phyloP scores from a whole-genome alignment of 2,888 invertebrate genomes.

The Drosophila nr. fundita region DNA sequence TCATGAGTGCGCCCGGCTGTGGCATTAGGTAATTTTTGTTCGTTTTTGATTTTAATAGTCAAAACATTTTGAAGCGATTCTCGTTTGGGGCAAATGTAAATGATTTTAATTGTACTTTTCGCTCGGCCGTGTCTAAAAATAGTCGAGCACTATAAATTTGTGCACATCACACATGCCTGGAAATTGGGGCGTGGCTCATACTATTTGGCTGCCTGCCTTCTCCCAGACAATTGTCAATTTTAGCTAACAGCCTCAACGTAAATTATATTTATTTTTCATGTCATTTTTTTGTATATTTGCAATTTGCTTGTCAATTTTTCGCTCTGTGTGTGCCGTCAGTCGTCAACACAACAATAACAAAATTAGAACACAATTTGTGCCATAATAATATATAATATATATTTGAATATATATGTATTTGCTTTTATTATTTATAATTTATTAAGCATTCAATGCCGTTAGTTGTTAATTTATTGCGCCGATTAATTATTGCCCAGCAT shows the following conservation, averaged over 20 bases:
- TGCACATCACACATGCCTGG: constrained; percentile 36
- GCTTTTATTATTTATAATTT: constrained; percentile 43
- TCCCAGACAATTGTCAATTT: constrained; percentile 49
- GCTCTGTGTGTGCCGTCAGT: background rate
- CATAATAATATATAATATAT: constrained; percentile 10
- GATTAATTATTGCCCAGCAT: constrained; percentile 12
- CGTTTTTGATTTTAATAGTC: constrained; percentile 49
- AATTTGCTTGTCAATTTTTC: constrained; percentile 16
- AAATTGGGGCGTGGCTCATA: constrained; percentile 45
- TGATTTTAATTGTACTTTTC: constrained; percentile 74
- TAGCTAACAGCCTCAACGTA: constrained; percentile 28
- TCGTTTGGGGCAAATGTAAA: constrained; percentile 61
- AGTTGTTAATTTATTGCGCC: constrained; percentile 52
- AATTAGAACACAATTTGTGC: constrained; percentile 43
- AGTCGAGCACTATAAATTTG: constrained; percentile 31
- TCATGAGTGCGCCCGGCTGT: constrained; percentile 41
- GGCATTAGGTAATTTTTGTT: constrained; percentile 73
- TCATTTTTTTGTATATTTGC: constrained; percentile 7
- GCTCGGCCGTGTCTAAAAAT: constrained; percentile 40
- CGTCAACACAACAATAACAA: constrained; percentile 16
- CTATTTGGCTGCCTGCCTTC: constrained; percentile 18
- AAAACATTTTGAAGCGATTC: constrained; percentile 38
- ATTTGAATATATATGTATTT: constrained; percentile 7
- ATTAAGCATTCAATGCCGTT: constrained; percentile 57
- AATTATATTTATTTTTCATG: constrained; percentile 29